These are phyloP conservation scores for Psilopogon haemacephalus DNA, from an alignment of 2,113 vertebrate species.

Conservation along the genomic window DNA sequence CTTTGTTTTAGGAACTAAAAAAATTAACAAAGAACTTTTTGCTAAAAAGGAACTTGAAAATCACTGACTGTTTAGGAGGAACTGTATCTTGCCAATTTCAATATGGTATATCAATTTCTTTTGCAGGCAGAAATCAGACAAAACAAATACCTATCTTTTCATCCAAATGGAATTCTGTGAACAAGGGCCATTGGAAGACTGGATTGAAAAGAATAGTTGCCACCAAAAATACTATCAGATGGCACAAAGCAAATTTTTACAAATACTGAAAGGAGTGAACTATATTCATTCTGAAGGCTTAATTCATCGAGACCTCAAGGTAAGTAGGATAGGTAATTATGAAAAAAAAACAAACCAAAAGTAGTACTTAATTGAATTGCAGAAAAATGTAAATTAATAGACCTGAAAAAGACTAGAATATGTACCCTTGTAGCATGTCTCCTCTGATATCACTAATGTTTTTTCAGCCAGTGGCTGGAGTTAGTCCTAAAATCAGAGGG, in stretches of 20 bases:
- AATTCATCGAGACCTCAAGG: constrained; percentile 83
- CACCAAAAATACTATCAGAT: neutral
- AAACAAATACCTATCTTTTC: constrained; percentile 29
- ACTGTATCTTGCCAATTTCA: constrained; percentile 1
- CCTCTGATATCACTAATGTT: neutral
- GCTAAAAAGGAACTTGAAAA: neutral
- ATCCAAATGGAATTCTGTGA: constrained; percentile 80
- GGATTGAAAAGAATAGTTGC: neutral
- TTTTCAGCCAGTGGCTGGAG: neutral
- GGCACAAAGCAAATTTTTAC: constrained; percentile 63
- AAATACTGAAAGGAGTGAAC: constrained; percentile 68
- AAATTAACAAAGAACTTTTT: neutral
- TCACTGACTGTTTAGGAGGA: neutral
- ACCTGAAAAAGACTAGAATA: neutral
- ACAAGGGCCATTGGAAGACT: constrained; percentile 56
- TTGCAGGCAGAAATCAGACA: neutral
- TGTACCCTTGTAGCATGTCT: neutral
- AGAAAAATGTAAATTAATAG: neutral
- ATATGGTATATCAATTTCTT: constrained; percentile 5
- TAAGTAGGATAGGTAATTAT: constrained; percentile 4
- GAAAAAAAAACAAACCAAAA: neutral
- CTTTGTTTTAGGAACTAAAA: neutral
- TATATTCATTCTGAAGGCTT: constrained; percentile 68
- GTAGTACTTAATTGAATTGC: neutral
- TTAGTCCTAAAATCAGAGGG: neutral